Evolutionary conservation across 2,888 invertebrate species (phyloP).

Genomic region (Cephus pulcher): DNA sequence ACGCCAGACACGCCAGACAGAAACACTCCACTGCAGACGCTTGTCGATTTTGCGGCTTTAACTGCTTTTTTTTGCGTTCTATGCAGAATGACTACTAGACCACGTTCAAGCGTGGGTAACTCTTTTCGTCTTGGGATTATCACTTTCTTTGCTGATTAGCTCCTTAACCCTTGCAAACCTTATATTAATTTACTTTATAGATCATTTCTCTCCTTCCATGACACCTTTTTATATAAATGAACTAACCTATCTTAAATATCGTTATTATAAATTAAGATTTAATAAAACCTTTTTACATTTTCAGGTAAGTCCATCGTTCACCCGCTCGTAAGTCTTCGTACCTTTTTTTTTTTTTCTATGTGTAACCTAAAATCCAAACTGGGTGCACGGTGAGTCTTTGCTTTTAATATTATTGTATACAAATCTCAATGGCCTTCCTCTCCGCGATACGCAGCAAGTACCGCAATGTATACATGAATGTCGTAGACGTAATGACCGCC

Average conservation of each 20-base stretch:
- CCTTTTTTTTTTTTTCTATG: not conserved
- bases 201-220: not conserved
- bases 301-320: not conserved
- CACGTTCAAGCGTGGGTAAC: not conserved
- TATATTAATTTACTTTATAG: not conserved
- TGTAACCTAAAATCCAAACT: not conserved
- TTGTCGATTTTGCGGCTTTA: constrained; percentile 33
- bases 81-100: not conserved
- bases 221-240: not conserved
- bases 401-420: not conserved
- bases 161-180: not conserved
- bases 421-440: not conserved
- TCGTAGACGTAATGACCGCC: not conserved
- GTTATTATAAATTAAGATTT: too few species aligned
- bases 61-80: constrained; percentile 7
- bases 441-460: not conserved
- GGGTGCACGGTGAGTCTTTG: not conserved
- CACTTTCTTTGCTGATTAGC: not conserved
- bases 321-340: not conserved
- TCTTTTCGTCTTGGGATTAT: not conserved
- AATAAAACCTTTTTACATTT: not conserved
- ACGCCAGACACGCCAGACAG: constrained; percentile 30
- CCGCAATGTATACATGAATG: not conserved
- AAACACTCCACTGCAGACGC: constrained; percentile 34
- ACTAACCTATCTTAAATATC: not conserved